Conservation (phyloP, 2,797 vertebrate species). For the Epinephelus malabaricus region DNA sequence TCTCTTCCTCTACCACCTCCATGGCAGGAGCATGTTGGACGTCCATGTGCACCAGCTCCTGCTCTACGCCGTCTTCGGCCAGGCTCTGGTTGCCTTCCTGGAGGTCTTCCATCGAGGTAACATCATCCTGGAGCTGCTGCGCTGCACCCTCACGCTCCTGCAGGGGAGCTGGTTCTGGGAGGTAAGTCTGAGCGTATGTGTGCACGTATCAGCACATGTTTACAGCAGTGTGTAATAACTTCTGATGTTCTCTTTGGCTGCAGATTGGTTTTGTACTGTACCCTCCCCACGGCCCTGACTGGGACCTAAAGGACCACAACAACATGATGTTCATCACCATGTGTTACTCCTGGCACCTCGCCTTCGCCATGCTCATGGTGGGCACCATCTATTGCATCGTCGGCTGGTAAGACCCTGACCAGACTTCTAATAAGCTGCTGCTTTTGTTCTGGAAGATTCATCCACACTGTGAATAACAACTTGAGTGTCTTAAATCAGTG, state of each 20-base stretch:
- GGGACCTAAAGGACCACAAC: constrained; percentile 90
- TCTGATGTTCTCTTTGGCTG: constrained; percentile 41
- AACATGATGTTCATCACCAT: constrained; percentile 94
- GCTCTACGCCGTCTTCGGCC: constrained; percentile 87
- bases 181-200: constrained; percentile 78
- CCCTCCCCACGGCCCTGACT: constrained; percentile 89
- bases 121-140: constrained; percentile 92
- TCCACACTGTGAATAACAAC: not conserved
- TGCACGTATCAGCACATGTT: not conserved
- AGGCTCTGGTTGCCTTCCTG: constrained; percentile 86
- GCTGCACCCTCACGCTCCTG: constrained; percentile 89
- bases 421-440: not conserved
- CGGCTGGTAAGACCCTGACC: constrained; percentile 88
- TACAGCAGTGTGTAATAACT: fast-evolving
- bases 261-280: constrained; percentile 96
- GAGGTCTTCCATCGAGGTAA: constrained; percentile 92
- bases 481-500: not conserved
- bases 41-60: constrained; percentile 93
- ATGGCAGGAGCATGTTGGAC: constrained; percentile 92
- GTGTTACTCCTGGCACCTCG: constrained; percentile 97
- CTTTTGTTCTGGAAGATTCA: constrained; percentile 1
- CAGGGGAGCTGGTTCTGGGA: constrained; percentile 99
- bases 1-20: constrained; percentile 94
- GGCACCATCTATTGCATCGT: constrained; percentile 87
- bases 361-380: constrained; percentile 86